phyloP scores from a whole-genome alignment of 2,113 vertebrate genomes.

The Glaucidium brasilianum region DNA sequence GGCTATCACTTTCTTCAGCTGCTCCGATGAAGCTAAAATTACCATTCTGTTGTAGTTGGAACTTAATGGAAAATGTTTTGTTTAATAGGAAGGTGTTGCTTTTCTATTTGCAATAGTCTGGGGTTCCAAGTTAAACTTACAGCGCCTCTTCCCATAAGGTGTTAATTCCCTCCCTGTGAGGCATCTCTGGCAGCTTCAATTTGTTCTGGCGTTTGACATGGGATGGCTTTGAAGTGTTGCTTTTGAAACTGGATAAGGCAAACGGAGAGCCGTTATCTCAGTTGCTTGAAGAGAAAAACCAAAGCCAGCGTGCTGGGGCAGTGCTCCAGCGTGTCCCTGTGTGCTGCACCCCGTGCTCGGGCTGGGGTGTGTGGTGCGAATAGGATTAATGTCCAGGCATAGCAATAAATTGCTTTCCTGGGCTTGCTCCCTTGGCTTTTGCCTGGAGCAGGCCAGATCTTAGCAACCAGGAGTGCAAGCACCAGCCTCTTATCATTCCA shows the following conservation, averaged over 20 bases:
- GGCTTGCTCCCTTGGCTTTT: neutral
- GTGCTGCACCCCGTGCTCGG: neutral
- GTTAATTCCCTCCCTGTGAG: neutral
- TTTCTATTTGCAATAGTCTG: neutral
- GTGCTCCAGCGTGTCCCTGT: neutral
- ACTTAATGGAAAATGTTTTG: neutral
- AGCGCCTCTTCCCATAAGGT: neutral
- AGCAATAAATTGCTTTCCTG: neutral
- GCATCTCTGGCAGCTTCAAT: neutral
- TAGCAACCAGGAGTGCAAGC: neutral
- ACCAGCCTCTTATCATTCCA: neutral
- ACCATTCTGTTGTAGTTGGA: neutral
- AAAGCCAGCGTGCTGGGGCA: accelerated
- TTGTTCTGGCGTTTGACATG: neutral
- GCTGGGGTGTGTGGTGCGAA: neutral
- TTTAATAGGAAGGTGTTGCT: neutral
- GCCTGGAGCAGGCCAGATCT: neutral
- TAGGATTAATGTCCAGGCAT: neutral
- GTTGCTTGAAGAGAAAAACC: neutral
- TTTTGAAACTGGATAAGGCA: neutral
- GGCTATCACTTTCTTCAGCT: neutral
- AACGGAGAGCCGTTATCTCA: neutral
- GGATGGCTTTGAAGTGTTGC: slow-evolving; percentile 14
- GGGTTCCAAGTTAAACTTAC: neutral
- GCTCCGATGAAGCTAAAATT: neutral